Conservation (phyloP, 2,888 invertebrate species). For the Congeria kusceri region DNA sequence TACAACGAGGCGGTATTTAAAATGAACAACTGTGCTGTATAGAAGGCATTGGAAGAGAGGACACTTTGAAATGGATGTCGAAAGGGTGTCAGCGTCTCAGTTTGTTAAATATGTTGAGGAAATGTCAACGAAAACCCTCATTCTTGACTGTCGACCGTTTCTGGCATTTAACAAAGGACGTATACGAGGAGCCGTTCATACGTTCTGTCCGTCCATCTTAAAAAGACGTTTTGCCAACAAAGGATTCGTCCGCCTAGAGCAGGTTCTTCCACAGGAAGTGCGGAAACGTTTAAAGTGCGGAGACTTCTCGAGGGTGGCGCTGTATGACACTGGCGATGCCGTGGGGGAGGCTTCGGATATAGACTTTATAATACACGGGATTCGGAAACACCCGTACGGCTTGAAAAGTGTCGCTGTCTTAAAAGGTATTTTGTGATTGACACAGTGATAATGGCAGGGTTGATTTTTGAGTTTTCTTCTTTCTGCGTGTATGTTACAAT, state of each 20-base stretch:
- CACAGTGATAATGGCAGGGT: no score
- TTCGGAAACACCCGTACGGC: conserved; percentile 61
- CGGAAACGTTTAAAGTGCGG: conserved; percentile 62
- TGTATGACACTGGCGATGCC: conserved; percentile 69
- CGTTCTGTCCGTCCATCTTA: conserved; percentile 81
- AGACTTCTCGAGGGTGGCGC: conserved; percentile 64
- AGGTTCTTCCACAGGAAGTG: conserved; percentile 55
- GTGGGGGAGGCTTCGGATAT: conserved; percentile 62
- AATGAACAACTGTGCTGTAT: no score
- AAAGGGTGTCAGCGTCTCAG: no score
- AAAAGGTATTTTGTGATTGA: conserved; percentile 48
- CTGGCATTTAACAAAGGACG: conserved; percentile 77
- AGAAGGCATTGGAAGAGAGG: no score
- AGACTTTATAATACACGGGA: conserved; percentile 67
- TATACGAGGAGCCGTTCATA: conserved; percentile 75
- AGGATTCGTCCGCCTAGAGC: conserved; percentile 61
- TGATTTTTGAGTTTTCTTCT: no score
- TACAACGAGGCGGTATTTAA: no score
- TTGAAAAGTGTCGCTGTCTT: conserved; percentile 52
- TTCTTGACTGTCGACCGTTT: conserved; percentile 80
- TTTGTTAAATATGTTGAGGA: not conserved
- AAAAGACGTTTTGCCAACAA: conserved; percentile 67
- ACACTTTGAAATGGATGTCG: no score
- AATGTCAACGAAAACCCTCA: conserved; percentile 23
- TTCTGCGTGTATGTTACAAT: no score